A percentile compares a stretch with the other conserved stretches of the same genome.
Evolutionary conservation across 2,888 invertebrate genomes (phyloP).

Genomic region (Cephonodes hylas): DNA sequence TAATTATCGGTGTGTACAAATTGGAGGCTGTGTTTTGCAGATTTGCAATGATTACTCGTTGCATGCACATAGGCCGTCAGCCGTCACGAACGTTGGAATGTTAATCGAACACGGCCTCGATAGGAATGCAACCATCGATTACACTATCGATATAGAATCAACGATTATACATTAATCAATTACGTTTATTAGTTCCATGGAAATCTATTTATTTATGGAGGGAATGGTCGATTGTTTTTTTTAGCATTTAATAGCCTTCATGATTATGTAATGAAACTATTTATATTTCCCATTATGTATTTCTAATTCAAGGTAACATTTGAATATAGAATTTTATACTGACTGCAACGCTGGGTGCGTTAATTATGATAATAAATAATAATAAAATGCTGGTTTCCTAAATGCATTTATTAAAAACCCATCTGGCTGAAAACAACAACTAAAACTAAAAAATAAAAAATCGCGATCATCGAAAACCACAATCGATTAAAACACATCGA

Average conservation of each 20-base stretch:
- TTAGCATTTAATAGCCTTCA: no score
- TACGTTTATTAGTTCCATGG: no score
- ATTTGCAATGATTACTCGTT: background rate
- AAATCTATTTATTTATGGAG: background rate
- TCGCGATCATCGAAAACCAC: background rate
- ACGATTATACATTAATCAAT: background rate
- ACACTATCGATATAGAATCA: background rate
- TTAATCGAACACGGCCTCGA: background rate
- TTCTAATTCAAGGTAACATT: no score
- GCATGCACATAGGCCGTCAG: background rate
- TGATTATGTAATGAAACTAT: no score
- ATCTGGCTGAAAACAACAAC: no score
- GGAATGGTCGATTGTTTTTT: background rate
- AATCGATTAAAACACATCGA: background rate
- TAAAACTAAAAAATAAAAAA: no score
- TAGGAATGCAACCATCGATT: background rate
- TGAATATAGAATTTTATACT: no score
- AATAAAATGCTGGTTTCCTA: no score
- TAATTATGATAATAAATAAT: no score
- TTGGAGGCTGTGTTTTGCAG: background rate
- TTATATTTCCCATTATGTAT: no score
- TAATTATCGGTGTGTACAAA: background rate
- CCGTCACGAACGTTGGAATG: background rate
- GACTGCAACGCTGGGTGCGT: no score
- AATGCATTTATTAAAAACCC: no score